Evolutionary conservation across 2,113 vertebrate species (phyloP).

Genomic region (Sminthopsis crassicaudata): DNA sequence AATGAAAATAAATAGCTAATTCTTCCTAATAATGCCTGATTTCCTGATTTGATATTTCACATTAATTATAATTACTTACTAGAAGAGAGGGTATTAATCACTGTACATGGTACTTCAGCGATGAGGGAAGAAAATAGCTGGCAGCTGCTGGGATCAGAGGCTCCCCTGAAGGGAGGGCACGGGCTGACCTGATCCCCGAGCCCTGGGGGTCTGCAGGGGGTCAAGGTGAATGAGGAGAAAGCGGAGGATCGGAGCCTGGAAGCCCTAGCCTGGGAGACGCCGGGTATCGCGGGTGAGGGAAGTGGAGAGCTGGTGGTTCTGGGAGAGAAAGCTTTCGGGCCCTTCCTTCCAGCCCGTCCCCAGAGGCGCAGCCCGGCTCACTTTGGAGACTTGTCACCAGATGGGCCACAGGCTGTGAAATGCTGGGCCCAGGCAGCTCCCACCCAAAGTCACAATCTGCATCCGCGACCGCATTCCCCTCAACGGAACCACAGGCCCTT

Average conservation of each 20-base stretch:
- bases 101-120: slow-evolving; percentile 73
- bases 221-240: neutral
- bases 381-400: neutral
- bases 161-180: neutral
- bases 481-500: neutral
- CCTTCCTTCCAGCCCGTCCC: neutral
- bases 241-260: neutral
- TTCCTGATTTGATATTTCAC: slow-evolving; percentile 86
- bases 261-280: neutral
- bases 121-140: slow-evolving; percentile 70
- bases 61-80: slow-evolving; percentile 88
- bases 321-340: neutral
- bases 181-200: neutral
- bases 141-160: slow-evolving; percentile 58
- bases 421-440: neutral
- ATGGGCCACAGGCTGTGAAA: neutral
- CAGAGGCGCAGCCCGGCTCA: neutral
- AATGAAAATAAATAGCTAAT: slow-evolving; percentile 87
- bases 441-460: neutral
- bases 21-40: slow-evolving; percentile 85
- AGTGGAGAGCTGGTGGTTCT: neutral
- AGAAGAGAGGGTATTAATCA: slow-evolving; percentile 85
- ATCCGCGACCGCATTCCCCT: neutral
- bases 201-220: neutral
- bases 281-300: neutral